Conservation (phyloP, 2,888 invertebrate species). For the Ochropacha duplaris region DNA sequence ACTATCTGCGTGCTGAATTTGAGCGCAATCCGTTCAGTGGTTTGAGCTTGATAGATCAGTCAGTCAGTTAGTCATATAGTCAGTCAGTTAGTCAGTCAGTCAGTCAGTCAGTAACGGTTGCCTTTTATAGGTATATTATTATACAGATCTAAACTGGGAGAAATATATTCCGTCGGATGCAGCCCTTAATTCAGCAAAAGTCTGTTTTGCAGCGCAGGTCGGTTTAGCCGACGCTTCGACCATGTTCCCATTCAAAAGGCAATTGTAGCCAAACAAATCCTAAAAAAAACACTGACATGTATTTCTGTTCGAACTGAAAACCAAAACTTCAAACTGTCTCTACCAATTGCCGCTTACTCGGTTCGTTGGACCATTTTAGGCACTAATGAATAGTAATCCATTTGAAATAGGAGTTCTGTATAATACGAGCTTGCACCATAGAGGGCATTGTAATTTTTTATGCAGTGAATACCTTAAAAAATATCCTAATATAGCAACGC, state of each 20-base stretch:
- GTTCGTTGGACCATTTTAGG: not conserved
- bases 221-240: slow-evolving; percentile 16
- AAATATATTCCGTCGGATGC: not conserved
- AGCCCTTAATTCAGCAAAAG: not conserved
- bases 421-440: not conserved
- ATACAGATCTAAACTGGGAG: no score
- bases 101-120: no score
- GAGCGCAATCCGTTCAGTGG: no score
- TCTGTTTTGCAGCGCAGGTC: slow-evolving; percentile 7
- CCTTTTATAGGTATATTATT: no score
- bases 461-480: no score
- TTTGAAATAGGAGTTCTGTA: not conserved
- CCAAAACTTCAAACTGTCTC: slow-evolving; percentile 8
- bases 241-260: slow-evolving; percentile 16
- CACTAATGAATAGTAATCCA: not conserved
- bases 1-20: no score
- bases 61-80: no score
- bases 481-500: no score
- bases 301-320: slow-evolving; percentile 17
- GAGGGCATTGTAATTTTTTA: no score
- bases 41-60: no score
- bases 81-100: no score
- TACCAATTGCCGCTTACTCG: not conserved
- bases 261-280: slow-evolving; percentile 18
- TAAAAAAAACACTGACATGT: slow-evolving; percentile 14